A percentile compares a stretch with the other conserved stretches of the same genome.
phyloP scores from a whole-genome alignment of 2,113 vertebrate species.

The Picathartes gymnocephalus region DNA sequence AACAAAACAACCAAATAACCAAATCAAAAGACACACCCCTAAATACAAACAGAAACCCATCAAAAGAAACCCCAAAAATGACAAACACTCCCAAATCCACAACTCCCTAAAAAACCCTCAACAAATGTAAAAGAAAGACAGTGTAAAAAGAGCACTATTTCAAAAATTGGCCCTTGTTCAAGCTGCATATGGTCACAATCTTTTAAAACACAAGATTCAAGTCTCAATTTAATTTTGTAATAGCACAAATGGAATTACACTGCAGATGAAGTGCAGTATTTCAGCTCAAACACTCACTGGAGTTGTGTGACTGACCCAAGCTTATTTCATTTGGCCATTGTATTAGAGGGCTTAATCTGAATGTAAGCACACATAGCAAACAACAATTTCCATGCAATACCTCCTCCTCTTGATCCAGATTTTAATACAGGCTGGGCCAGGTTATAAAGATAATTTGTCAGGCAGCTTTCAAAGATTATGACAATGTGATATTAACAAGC shows the following conservation, averaged over 20 bases:
- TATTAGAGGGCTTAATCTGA: slow-evolving; percentile 54
- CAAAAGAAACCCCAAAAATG: not conserved
- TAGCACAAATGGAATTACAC: slow-evolving; percentile 93
- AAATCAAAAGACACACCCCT: not conserved
- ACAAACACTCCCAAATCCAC: not conserved
- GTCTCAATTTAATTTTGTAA: slow-evolving; percentile 96
- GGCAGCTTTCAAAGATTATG: not conserved
- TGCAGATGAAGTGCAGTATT: slow-evolving; percentile 82
- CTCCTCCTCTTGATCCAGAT: not conserved
- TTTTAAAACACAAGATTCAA: slow-evolving; percentile 90
- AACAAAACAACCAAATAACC: not conserved
- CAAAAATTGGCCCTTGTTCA: slow-evolving; percentile 86
- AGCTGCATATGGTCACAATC: slow-evolving; percentile 96
- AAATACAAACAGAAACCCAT: not conserved
- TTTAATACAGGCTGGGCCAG: not conserved
- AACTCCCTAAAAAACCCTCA: not conserved
- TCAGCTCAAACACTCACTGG: slow-evolving; percentile 70
- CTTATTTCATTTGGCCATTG: slow-evolving; percentile 73
- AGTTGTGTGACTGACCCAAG: slow-evolving; percentile 68
- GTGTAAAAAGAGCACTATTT: slow-evolving; percentile 75
- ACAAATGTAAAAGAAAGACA: slow-evolving; percentile 69
- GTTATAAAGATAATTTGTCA: not conserved
- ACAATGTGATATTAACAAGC: not conserved
- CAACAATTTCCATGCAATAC: not conserved
- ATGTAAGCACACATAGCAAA: not conserved